These are phyloP conservation scores for Spermophilus dauricus DNA, from an alignment of 2,113 vertebrate genomes.

Conservation along the genomic window DNA sequence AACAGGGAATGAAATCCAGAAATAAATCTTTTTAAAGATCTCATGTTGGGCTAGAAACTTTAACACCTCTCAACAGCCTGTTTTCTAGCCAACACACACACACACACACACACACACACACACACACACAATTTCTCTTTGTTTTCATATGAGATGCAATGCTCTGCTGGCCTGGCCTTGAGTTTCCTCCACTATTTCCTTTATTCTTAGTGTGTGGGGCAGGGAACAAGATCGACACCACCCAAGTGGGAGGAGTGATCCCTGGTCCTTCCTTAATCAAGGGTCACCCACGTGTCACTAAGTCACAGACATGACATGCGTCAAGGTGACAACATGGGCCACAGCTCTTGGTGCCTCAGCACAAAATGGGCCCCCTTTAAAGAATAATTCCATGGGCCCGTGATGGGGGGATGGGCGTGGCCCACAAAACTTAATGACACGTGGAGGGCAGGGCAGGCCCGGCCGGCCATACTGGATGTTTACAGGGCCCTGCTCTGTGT, in stretches of 20 bases:
- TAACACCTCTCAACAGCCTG: conserved; percentile 54
- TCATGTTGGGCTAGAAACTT: conserved; percentile 51
- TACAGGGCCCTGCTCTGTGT: not conserved
- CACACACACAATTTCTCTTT: not conserved
- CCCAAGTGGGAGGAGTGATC: not conserved
- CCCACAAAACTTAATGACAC: not conserved
- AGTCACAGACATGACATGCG: not conserved
- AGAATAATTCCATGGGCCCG: fast-evolving
- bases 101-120: too few species aligned
- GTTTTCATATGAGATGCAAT: not conserved
- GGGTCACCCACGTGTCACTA: not conserved
- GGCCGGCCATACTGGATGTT: not conserved
- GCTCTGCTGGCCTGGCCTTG: not conserved
- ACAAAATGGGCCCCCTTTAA: not conserved
- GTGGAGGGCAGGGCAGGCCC: not conserved
- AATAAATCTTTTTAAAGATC: conserved; percentile 60
- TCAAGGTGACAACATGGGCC: not conserved
- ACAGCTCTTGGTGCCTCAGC: not conserved
- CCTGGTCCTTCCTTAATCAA: not conserved
- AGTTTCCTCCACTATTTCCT: not conserved
- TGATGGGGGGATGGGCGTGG: not conserved
- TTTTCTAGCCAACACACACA: conserved; percentile 41
- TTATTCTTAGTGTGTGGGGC: not conserved
- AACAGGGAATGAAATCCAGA: conserved; percentile 59
- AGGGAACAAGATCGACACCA: not conserved